Evolutionary conservation across 1,140 invertebrate genomes (phyloP).

Genomic region (Mylabris phalerata): DNA sequence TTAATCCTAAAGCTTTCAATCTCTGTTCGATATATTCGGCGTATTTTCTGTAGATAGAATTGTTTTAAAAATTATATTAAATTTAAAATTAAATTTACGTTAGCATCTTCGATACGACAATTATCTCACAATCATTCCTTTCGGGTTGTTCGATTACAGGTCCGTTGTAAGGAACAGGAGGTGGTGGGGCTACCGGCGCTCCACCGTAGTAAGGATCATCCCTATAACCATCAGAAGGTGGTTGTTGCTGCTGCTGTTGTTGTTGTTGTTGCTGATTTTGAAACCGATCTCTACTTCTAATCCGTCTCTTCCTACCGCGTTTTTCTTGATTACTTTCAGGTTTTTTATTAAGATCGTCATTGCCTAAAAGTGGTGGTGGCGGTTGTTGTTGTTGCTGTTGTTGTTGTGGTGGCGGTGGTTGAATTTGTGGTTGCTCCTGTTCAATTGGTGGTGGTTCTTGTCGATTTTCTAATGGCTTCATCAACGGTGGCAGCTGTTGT

Average conservation of each 20-base stretch:
- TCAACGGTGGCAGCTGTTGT: not conserved
- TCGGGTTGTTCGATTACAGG: slow-evolving; percentile 35
- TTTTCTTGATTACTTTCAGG: not conserved
- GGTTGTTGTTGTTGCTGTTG: slow-evolving; percentile 6
- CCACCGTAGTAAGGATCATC: slow-evolving; percentile 15
- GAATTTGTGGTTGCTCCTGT: slow-evolving; percentile 1
- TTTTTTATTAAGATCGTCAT: not conserved
- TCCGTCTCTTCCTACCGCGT: not conserved
- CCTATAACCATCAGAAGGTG: slow-evolving; percentile 2
- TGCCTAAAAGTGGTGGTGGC: not conserved
- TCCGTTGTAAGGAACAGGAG: slow-evolving; percentile 25
- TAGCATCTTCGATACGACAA: slow-evolving; percentile 69
- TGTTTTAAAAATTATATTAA: slow-evolving; percentile 16
- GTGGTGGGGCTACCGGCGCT: slow-evolving; percentile 14
- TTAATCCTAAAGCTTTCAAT: slow-evolving; percentile 71
- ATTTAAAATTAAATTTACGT: slow-evolving; percentile 55
- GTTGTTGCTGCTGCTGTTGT: not conserved
- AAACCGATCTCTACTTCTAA: slow-evolving; percentile 4
- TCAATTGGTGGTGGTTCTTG: slow-evolving; percentile 8
- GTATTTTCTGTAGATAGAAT: slow-evolving; percentile 61
- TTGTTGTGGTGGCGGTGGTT: not conserved
- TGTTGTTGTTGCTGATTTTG: not conserved
- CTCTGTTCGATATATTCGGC: slow-evolving; percentile 81
- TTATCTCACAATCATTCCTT: slow-evolving; percentile 82
- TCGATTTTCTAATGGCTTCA: not conserved